Percentiles rank a stretch among this genome's conserved stretches.
Conservation (phyloP, 2,888 invertebrate genomes). For the Stenotaenia linearis region DNA sequence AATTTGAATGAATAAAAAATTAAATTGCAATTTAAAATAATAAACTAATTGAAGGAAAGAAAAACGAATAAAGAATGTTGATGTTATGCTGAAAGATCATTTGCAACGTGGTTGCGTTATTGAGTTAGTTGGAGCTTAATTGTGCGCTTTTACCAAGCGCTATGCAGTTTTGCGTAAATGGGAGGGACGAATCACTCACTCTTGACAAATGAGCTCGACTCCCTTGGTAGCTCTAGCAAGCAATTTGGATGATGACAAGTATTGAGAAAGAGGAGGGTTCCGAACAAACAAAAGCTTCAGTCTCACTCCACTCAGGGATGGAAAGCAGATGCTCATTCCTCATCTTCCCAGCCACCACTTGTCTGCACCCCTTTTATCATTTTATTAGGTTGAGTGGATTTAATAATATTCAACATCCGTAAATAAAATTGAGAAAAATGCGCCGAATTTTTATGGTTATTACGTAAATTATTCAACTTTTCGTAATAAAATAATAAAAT, state of each 20-base stretch:
- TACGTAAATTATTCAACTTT: too few relatives aligned
- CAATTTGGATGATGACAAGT: conserved; percentile 22
- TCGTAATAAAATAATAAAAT: too few relatives aligned
- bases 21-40: background rate
- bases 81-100: conserved; percentile 13
- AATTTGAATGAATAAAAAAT: background rate
- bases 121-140: conserved; percentile 17
- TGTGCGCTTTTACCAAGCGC: background rate
- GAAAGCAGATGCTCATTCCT: conserved; percentile 6
- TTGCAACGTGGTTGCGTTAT: conserved; percentile 6
- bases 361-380: conserved; percentile 6
- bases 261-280: background rate
- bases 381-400: background rate
- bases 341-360: background rate
- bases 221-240: conserved; percentile 20
- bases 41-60: background rate
- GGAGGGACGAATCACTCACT: conserved; percentile 24
- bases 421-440: background rate
- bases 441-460: background rate
- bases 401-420: background rate
- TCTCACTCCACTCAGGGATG: background rate
- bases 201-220: conserved; percentile 17
- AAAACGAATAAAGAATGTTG: background rate
- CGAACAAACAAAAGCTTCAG: conserved; percentile 1
- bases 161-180: conserved; percentile 17